Evolutionary conservation across 2,797 vertebrate genomes (phyloP).

Genomic region (Lindbergichthys nudifrons): DNA sequence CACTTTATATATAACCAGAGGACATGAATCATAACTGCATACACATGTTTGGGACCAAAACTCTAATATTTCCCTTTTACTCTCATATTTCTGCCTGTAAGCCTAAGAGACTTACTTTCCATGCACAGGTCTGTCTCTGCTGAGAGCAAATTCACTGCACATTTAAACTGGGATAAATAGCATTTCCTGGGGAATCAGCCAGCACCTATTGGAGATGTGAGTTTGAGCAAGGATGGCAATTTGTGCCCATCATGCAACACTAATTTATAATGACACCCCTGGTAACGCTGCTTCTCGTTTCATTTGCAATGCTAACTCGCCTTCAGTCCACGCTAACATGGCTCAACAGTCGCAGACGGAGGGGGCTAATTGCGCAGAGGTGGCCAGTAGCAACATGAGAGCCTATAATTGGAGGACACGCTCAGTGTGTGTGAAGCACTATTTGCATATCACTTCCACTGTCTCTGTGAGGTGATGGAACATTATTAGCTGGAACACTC

Average conservation of each 20-base stretch:
- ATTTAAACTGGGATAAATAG: slow-evolving; percentile 61
- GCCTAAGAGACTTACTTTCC: slow-evolving; percentile 50
- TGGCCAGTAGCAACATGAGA: slow-evolving; percentile 77
- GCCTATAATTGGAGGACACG: slow-evolving; percentile 77
- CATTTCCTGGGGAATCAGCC: slow-evolving; percentile 62
- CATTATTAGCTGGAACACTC: slow-evolving; percentile 72
- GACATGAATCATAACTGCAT: slow-evolving; percentile 48
- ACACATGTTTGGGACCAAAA: slow-evolving; percentile 25
- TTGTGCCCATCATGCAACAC: slow-evolving; percentile 77
- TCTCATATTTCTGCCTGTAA: slow-evolving; percentile 24
- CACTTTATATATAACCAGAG: slow-evolving; percentile 47
- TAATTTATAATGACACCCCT: slow-evolving; percentile 77
- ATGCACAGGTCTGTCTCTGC: slow-evolving; percentile 57
- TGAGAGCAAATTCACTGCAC: slow-evolving; percentile 47
- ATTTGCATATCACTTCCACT: slow-evolving; percentile 79
- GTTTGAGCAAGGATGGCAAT: slow-evolving; percentile 71
- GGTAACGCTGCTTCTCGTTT: slow-evolving; percentile 70
- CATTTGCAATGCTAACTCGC: slow-evolving; percentile 77
- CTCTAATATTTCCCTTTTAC: slow-evolving; percentile 13
- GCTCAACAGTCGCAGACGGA: slow-evolving; percentile 59
- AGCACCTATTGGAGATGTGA: slow-evolving; percentile 64
- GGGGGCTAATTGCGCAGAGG: slow-evolving; percentile 79
- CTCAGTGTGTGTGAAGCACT: slow-evolving; percentile 68
- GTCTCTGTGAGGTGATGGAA: slow-evolving; percentile 71
- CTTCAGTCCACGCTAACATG: slow-evolving; percentile 62